Percentiles rank a stretch among this genome's conserved stretches.
Evolutionary conservation across 2,113 vertebrate species (phyloP).

Genomic region (Micromys minutus): DNA sequence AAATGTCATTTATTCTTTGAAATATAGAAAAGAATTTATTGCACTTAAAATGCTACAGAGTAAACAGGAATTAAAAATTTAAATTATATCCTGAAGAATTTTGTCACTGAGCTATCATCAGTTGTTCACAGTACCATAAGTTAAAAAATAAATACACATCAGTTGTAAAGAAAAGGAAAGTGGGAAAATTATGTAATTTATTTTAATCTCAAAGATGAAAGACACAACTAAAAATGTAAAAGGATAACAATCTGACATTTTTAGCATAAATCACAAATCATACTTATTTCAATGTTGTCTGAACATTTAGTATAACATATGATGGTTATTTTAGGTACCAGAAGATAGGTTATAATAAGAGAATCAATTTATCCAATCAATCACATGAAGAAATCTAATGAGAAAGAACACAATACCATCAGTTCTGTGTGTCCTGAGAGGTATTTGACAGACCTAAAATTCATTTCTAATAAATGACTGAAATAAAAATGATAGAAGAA

Average conservation of each 20-base stretch:
- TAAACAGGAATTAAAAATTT: background rate
- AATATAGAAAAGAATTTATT: background rate
- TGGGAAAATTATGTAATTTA: background rate
- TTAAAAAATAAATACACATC: too few species aligned
- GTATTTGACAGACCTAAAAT: background rate
- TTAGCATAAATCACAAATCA: background rate
- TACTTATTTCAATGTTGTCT: background rate
- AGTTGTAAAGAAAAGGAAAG: too few species aligned
- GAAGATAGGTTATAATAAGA: background rate
- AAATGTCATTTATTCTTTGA: background rate
- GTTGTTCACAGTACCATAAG: background rate
- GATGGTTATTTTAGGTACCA: background rate
- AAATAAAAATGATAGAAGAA: background rate
- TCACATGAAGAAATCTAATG: background rate
- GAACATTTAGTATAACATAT: background rate
- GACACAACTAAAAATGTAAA: background rate
- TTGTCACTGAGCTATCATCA: background rate
- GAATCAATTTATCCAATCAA: background rate
- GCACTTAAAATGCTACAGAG: background rate
- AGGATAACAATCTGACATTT: background rate
- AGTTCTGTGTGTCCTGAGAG: background rate
- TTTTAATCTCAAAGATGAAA: background rate
- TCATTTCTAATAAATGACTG: background rate
- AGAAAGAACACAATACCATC: background rate
- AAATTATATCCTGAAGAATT: background rate